A percentile compares a stretch with the other conserved stretches of the same genome.
phyloP scores from a whole-genome alignment of 1,140 invertebrate genomes.

The Ectropis grisescens region DNA sequence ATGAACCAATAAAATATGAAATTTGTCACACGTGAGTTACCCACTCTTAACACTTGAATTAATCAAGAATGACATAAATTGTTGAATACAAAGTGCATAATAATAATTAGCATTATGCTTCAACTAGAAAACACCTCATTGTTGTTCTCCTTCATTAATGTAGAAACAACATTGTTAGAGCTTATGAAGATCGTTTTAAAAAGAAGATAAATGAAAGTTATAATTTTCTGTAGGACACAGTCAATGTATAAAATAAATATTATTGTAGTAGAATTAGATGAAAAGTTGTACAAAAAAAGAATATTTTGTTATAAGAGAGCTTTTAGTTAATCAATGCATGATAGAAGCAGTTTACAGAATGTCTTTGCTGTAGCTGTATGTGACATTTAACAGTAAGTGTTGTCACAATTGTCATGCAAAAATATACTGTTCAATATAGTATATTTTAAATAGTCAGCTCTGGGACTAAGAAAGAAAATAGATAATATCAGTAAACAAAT shows the following conservation, averaged over 20 bases:
- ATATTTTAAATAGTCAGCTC: too few relatives aligned
- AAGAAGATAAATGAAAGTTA: too few relatives aligned
- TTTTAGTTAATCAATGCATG: slow-evolving; percentile 40
- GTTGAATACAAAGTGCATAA: slow-evolving; percentile 3
- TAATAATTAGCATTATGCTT: slow-evolving; percentile 11
- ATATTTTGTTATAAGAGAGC: slow-evolving; percentile 36
- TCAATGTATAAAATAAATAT: slow-evolving; percentile 29
- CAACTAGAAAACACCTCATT: neutral
- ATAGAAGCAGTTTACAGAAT: slow-evolving; percentile 30
- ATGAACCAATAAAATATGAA: too few relatives aligned
- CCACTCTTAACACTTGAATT: too few relatives aligned
- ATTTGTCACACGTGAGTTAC: too few relatives aligned
- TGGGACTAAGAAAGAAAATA: too few relatives aligned
- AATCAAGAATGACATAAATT: slow-evolving; percentile 38
- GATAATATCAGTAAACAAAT: too few relatives aligned
- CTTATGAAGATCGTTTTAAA: too few relatives aligned
- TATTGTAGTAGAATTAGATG: slow-evolving; percentile 25
- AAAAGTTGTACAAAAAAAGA: slow-evolving; percentile 37
- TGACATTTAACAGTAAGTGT: too few relatives aligned
- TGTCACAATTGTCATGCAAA: slow-evolving; percentile 31
- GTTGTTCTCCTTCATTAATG: slow-evolving; percentile 9
- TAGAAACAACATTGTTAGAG: neutral
- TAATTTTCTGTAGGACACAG: slow-evolving; percentile 19
- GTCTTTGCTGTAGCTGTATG: too few relatives aligned
- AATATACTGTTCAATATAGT: slow-evolving; percentile 19